These are phyloP conservation scores for Clarias fuscus DNA, from an alignment of 2,797 vertebrate genomes.

Conservation along the genomic window DNA sequence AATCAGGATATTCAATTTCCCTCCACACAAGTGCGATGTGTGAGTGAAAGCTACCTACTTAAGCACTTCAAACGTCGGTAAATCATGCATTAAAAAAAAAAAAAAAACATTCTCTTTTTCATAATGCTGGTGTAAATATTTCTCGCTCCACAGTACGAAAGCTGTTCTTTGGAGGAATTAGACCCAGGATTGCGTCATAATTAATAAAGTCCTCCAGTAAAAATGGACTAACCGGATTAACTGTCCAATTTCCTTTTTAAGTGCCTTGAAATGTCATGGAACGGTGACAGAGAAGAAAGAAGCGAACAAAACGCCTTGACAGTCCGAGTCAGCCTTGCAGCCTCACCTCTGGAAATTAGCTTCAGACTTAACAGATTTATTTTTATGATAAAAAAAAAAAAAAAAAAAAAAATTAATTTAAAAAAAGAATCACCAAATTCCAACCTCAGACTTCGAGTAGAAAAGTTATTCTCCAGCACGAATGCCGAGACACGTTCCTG, in stretches of 20 bases:
- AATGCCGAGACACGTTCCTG: neutral
- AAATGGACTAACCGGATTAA: slow-evolving; percentile 46
- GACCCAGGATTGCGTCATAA: slow-evolving; percentile 30
- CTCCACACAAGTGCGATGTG: slow-evolving; percentile 18
- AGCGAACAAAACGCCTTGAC: neutral
- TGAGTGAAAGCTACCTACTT: neutral
- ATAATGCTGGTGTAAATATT: slow-evolving; percentile 27
- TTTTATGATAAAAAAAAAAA: neutral
- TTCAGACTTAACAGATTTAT: neutral
- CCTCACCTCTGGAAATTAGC: neutral
- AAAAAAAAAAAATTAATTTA: no score
- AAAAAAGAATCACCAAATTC: neutral
- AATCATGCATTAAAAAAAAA: neutral
- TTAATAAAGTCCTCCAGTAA: slow-evolving; percentile 47
- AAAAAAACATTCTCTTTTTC: neutral
- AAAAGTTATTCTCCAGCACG: neutral
- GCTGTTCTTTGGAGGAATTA: slow-evolving; percentile 31
- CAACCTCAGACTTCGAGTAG: neutral
- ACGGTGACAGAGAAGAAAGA: slow-evolving; percentile 4
- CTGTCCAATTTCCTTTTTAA: slow-evolving; percentile 37
- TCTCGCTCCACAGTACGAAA: neutral
- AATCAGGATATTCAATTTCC: slow-evolving; percentile 34
- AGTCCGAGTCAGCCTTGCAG: neutral
- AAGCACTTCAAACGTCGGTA: neutral
- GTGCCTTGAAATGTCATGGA: slow-evolving; percentile 33